Base-by-base conservation (phyloP, 2,888 invertebrate species). In the Pristionchus exspectatus region DNA sequence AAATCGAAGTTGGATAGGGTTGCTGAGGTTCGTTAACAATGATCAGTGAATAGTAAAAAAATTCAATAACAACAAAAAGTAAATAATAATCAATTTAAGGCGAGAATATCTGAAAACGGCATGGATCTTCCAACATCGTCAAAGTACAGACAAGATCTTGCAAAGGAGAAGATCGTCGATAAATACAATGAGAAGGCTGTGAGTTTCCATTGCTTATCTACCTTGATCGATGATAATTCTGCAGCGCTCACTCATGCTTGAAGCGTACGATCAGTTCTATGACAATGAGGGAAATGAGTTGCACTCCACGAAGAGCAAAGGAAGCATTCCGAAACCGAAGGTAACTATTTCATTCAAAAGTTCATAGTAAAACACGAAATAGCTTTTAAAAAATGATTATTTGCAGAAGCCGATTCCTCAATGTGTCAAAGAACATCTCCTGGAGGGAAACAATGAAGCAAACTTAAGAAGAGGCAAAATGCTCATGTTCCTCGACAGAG, bases 201-300 rank as follows among this genome's bases (percentile, higher is more conserved):
- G 44, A 87, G 69, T 38, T 18, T 24, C 7, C 44, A 16, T 74
- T 18, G 14, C 1, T 16, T 38, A 1, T 38, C 5, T 38, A 33
- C 21, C 66, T 66, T 21, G 12, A n/a, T n/a, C 27, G 33, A 16
- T 30, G 18, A 69, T 2, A 5, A 27, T 21, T 33, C 59, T 85
- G 10, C 84, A 85, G 84, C 30, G 59, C 21, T 18, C 56, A 10
- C 59, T 59, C 16, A 33, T 85, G 59, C 30, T 85, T 3, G 18
- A 85, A 33, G 84, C 84, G 12, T 85, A 85, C 59, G 14, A 56
- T 24, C 84, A 50, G 18, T 85, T 85, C 84, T 85, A 56, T 18
- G 84, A 85, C 59, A 24, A 33, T 27, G 84, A 85, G 2, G 84
- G 84, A 85, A 59, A 21, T 59, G 84, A 59, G 21, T 33, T 30